Conservation (phyloP, 2,113 vertebrate genomes). For the Alethe diademata region DNA sequence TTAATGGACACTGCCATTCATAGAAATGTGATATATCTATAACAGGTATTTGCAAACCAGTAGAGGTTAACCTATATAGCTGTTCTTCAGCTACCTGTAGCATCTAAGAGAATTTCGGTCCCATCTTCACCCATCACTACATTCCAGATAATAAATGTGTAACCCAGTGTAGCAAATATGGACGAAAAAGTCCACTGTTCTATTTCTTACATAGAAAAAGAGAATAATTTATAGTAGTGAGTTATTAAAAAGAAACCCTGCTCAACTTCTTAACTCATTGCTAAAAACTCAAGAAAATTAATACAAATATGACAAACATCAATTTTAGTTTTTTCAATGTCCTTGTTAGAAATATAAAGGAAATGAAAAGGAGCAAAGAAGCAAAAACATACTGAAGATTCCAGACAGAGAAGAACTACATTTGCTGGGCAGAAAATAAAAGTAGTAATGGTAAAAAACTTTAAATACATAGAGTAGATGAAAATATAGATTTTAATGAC, state of each 20-base stretch:
- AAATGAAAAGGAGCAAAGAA: not conserved
- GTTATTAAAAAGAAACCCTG: not conserved
- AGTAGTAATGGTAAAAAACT: not conserved
- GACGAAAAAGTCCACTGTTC: not conserved
- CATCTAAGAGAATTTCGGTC: not conserved
- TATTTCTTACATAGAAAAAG: not conserved
- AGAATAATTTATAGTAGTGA: not conserved
- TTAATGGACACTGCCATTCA: not conserved
- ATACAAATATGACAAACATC: not conserved
- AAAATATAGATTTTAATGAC: constrained; percentile 34
- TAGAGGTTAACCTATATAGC: not conserved
- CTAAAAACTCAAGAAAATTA: not conserved
- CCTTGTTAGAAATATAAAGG: not conserved
- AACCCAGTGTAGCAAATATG: not conserved
- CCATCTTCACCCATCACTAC: not conserved
- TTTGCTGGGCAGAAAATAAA: not conserved
- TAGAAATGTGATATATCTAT: not conserved
- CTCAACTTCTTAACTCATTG: not conserved
- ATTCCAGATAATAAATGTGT: not conserved
- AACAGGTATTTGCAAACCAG: not conserved
- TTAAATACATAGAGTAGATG: not conserved
- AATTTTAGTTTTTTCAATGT: not conserved
- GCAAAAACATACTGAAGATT: not conserved
- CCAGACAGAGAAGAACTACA: not conserved
- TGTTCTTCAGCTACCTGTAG: not conserved